Evolutionary conservation across 2,888 invertebrate species (phyloP), one percentile per base, ranked within the genome.

Genomic region (Cosmia trapezina): DNA sequence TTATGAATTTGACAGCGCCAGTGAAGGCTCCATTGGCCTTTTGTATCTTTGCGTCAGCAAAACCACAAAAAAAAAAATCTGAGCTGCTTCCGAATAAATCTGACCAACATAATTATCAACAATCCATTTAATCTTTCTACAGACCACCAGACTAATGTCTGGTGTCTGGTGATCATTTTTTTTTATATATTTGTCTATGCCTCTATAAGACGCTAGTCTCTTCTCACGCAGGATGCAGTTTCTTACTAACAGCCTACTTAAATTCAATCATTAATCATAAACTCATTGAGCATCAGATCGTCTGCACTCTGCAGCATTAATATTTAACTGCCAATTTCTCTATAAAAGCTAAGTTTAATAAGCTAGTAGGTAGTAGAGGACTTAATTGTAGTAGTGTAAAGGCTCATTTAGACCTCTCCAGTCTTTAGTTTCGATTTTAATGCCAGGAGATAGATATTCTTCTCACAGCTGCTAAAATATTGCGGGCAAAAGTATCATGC

Each of bases 291-390:
- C 64, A 64, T 61, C 41, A 47, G 41, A 62, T 43, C 45, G n/a
- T 63, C 45, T 28, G 11, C 28, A 59, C 33, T 47, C 22, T 41
- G 9, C 49, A 33, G 45, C 37, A 49, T 68, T 64, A 61, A 43
- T 41, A 71, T 53, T 71, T 66, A 66, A 59, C 33, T 62, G 33
- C 45, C 59, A 22, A 54, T 80, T 71, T 57, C 33, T 28, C 53
- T 71, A 37, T 80, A 69, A 65, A 65, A 62, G 57, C 45, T 53
- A 12, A 17, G 65, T 64, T 80, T 62, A 66, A 80, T 62, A 45
- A 75, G 37, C 19, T 49, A 17, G 33, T 37, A 37, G 37, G 37
- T 19, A 45, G 60, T 51, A n/a, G 6, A 59, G 19, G 28, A 54
- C 17, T 69, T 69, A 68, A 57, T 67, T 60, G 59, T 37, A 59